Base-by-base conservation (phyloP, 2,113 vertebrate species). In the Narcine bancroftii region DNA sequence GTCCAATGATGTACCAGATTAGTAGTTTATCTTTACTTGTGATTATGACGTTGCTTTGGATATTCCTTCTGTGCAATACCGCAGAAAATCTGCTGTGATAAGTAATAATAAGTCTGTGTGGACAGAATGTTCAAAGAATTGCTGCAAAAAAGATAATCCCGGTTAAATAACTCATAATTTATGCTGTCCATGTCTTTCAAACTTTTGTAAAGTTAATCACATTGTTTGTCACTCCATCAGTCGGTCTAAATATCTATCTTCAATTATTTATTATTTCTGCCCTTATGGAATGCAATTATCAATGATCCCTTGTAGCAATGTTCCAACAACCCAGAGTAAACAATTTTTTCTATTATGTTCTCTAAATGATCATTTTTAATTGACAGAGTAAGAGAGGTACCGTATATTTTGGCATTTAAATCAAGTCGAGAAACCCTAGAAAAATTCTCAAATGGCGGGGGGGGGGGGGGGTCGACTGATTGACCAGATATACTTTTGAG, bases 31-130 rank as follows among this genome's bases (percentile, higher is more conserved):
- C 85, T 66, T 15, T 42, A 89, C 39, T 65, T 89, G 85, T 36
- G 85, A 89, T 89, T 66, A 65, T 89, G 63, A 89, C n/a, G 33
- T 89, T 89, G n/a, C 85, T 89, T 36, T n/a, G 24, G 36, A 65
- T 89, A 36, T 89, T 13, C 17, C 21, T 2, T 89, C 11, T 66
- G 60, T 66, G 85, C 85, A 26, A 66, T 17, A 89, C 60, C 17
- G 0, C 36, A 89, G n/a, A 39, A 1, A 36, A 39, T 15, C 85
- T 19, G 33, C 6, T 17, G 15, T 26, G 36, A 56, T 65, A 89
- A 89, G 29, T 19, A 53, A 53, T 53, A 17, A 53, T 29, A 45
- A 0, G 19, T 77, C 39, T 47, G 26, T 33, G 50, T 13, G 15
- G 29, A n/a, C 79, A 83, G 29, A 83, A 29, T 83, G 3, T 26